A percentile compares a stretch with the other conserved stretches of the same genome.
Evolutionary conservation across 2,797 vertebrate genomes (phyloP).

Genomic region (Paratrypauchen microcephalus): DNA sequence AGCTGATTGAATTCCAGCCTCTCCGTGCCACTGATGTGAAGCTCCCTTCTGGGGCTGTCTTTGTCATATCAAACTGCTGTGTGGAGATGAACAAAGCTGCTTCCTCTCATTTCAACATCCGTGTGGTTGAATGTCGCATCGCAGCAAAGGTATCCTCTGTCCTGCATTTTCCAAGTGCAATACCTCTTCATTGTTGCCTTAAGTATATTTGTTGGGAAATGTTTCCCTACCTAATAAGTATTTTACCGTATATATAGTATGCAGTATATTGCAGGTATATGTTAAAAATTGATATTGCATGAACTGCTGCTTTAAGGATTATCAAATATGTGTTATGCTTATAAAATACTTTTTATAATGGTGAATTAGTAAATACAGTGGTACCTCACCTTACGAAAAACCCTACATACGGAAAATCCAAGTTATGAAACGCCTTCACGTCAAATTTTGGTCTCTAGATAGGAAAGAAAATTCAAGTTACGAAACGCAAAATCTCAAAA

Average conservation of each 20-base stretch:
- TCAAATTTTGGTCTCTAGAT: no score
- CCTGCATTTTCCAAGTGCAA: no score
- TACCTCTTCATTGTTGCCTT: no score
- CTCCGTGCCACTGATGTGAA: constrained; percentile 88
- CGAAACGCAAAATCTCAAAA: no score
- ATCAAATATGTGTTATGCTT: not conserved
- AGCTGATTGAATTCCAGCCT: constrained; percentile 95
- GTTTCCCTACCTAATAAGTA: no score
- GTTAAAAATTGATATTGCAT: not conserved
- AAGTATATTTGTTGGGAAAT: no score
- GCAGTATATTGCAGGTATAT: not conserved
- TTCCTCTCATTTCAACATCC: constrained; percentile 92
- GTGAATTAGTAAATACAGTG: no score
- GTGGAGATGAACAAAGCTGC: constrained; percentile 98
- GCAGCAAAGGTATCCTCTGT: constrained; percentile 87
- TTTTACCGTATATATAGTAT: not conserved
- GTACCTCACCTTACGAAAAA: no score
- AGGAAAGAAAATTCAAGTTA: no score
- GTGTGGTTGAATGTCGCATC: constrained; percentile 93
- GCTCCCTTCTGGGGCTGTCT: constrained; percentile 87
- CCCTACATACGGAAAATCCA: no score
- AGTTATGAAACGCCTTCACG: no score
- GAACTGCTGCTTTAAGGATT: not conserved
- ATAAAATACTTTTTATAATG: not conserved
- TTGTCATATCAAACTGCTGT: constrained; percentile 97